A percentile compares a stretch with the other conserved stretches of the same genome.
Conservation (phyloP, 2,113 vertebrate genomes). For the Tamias sibiricus region DNA sequence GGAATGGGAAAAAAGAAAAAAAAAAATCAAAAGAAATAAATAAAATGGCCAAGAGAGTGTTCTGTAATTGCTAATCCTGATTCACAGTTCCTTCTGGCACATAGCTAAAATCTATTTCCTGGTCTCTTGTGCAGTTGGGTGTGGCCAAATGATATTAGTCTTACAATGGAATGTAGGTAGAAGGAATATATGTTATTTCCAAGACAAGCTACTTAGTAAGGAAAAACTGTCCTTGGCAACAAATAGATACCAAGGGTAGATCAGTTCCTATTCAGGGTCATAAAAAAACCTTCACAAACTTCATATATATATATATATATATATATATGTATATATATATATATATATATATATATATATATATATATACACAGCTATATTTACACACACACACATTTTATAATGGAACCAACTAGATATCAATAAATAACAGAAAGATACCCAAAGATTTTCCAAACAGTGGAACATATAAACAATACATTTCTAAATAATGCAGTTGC, state of each 20-base stretch:
- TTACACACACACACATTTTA: background rate
- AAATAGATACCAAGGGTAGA: background rate
- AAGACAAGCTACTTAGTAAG: background rate
- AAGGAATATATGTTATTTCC: background rate
- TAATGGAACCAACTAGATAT: too few species aligned
- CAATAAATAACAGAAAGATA: background rate
- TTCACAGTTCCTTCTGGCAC: background rate
- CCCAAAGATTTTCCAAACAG: background rate
- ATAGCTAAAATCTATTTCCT: background rate
- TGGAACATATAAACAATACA: background rate
- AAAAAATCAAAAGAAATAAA: background rate
- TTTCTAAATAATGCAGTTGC: background rate
- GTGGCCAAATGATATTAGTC: background rate
- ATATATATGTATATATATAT: too few species aligned
- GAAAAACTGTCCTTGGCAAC: background rate
- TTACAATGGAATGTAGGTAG: background rate
- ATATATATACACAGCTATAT: background rate
- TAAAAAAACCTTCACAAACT: background rate
- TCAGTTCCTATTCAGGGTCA: background rate
- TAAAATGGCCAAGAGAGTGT: background rate
- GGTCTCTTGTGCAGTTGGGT: background rate
- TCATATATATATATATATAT: too few species aligned
- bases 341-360: too few species aligned
- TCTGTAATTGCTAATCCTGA: background rate
- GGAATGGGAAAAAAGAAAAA: background rate